Evolutionary conservation across 2,888 invertebrate species (phyloP), one percentile per base, ranked within the genome.

Genomic region (Notodonta dromedarius): DNA sequence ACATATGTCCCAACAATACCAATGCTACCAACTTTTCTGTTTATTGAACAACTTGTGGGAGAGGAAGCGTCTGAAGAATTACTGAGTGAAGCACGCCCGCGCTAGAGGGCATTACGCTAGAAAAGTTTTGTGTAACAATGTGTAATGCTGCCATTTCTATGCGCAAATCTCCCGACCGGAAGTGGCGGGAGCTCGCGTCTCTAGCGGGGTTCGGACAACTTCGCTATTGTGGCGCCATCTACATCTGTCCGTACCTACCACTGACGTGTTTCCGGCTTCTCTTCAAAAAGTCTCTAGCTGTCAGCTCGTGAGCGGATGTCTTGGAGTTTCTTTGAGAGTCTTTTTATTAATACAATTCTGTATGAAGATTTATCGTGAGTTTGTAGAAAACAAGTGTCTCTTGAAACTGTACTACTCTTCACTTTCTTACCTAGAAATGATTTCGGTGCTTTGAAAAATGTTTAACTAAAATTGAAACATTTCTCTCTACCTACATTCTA

Each of bases 121-220:
- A 79, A 90, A 93, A 93, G 87, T 93, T 93, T 92, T 85, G 84
- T 82, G 82, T 90, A 89, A 93, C 91, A 93, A 93, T 91, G 83
- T 84, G 76, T 93, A 93, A 93, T 93, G 87, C 85, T 89, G 91
- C 91, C 89, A 92, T 93, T 93, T 91, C 84, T 93, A 93, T 93
- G 93, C 93, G 89, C 71, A 82, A 81, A 84, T 83, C 83, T 86
- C 85, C 85, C 84, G 78, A 68, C 82, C 90, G 91, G 92, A 91
- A 88, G 85, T 78, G 66, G 72, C 81, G 66, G 75, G 83, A 83
- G 85, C 80, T 77, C 82, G 74, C 78, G 76, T 76, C 80, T 77
- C 75, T 75, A 69, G 78, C 80, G 77, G 82, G 80, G 80, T 80
- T 79, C 76, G 79, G 83, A 82, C 83, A 88, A 88, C 84, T 89